These are phyloP conservation scores for Garra rufa DNA, from an alignment of 2,113 vertebrate species.

Conservation along the genomic window DNA sequence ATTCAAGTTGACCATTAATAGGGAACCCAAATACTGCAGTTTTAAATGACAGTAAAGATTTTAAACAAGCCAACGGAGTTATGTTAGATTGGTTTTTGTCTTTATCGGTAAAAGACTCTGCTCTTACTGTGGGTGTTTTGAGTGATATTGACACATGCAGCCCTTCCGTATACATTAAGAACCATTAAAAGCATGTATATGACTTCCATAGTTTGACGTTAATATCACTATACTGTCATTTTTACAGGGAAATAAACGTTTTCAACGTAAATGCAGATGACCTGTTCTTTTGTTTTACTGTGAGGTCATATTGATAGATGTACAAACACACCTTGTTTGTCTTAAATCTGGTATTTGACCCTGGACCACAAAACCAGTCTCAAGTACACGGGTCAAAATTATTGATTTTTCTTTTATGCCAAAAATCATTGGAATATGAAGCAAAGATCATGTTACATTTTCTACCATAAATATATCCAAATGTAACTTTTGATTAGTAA, in stretches of 20 bases:
- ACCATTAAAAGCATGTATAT: constrained; percentile 57
- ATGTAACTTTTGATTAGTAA: too few species aligned
- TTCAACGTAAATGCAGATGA: constrained; percentile 49
- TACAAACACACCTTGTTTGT: too few species aligned
- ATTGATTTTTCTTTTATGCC: too few species aligned
- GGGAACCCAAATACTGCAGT: constrained; percentile 76
- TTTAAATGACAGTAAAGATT: constrained; percentile 81
- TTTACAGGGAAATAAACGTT: constrained; percentile 66
- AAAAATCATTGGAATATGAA: too few species aligned
- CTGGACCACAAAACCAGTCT: too few species aligned
- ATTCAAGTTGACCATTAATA: constrained; percentile 56
- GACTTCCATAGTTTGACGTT: constrained; percentile 45
- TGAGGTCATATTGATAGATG: neutral
- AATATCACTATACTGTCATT: constrained; percentile 61
- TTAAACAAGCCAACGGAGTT: constrained; percentile 65
- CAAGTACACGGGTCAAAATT: too few species aligned
- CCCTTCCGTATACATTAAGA: constrained; percentile 14
- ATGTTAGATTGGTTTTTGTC: constrained; percentile 45
- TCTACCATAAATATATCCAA: too few species aligned
- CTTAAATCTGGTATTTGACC: too few species aligned
- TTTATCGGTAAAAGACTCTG: constrained; percentile 23
- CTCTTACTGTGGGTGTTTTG: constrained; percentile 50
- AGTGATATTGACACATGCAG: constrained; percentile 32
- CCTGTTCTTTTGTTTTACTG: neutral
- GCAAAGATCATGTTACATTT: too few species aligned